A percentile compares a stretch with the other conserved stretches of the same genome.
phyloP scores from a whole-genome alignment of 1,140 invertebrate species.

The Aphelinus certus region DNA sequence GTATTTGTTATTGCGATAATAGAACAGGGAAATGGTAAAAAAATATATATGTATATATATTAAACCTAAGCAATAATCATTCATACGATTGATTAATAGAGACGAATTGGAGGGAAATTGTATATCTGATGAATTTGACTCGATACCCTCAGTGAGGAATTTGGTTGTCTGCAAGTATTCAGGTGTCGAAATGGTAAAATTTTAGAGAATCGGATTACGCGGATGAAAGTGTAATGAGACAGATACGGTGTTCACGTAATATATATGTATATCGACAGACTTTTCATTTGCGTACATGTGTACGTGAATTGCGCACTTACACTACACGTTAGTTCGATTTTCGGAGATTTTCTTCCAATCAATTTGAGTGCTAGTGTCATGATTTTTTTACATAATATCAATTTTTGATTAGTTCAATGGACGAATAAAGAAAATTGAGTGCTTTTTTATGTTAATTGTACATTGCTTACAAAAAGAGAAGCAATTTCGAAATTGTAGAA shows the following conservation, averaged over 20 bases:
- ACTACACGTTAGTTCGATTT: constrained; percentile 35
- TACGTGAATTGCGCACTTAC: constrained; percentile 27
- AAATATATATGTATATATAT: not conserved
- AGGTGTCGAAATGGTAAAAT: not conserved
- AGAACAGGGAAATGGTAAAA: not conserved
- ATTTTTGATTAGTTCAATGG: constrained; percentile 25
- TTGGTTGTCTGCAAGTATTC: constrained; percentile 8
- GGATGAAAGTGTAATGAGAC: constrained; percentile 24
- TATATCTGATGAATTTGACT: constrained; percentile 22
- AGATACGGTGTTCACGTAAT: constrained; percentile 31
- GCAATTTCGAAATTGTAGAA: constrained; percentile 14
- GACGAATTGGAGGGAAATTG: not conserved
- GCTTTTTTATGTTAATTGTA: constrained; percentile 35
- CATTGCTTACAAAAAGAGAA: constrained; percentile 35
- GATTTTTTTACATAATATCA: constrained; percentile 36
- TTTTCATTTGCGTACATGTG: constrained; percentile 17
- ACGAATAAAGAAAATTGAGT: constrained; percentile 9
- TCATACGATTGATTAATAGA: constrained; percentile 19
- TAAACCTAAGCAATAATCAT: constrained; percentile 30
- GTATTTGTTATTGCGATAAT: constrained; percentile 18
- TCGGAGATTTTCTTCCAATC: constrained; percentile 34
- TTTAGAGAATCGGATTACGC: constrained; percentile 23
- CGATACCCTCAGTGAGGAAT: not conserved
- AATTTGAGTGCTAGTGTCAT: constrained; percentile 21
- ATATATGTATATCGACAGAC: constrained; percentile 31